Conservation (phyloP, 2,888 invertebrate genomes). For the Macaria liturata region DNA sequence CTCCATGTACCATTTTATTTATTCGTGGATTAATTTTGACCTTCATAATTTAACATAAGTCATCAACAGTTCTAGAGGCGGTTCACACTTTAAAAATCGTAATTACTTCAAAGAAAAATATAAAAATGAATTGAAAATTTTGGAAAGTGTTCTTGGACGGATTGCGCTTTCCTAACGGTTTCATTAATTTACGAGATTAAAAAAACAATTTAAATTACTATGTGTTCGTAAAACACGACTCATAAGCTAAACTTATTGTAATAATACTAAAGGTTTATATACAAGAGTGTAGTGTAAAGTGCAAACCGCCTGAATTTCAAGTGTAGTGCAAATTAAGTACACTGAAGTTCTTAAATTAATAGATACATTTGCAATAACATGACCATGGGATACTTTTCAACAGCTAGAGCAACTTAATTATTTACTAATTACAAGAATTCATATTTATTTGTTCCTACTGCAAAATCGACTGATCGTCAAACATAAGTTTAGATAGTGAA, state of each 20-base stretch:
- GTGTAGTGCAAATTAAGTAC: slow-evolving; percentile 13
- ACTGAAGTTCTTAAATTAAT: slow-evolving; percentile 38
- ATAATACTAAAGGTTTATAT: background rate
- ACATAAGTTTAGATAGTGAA: no score
- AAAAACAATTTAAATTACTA: no score
- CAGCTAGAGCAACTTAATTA: no score
- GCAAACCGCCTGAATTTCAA: slow-evolving; percentile 18
- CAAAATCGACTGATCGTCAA: no score
- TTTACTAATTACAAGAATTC: no score
- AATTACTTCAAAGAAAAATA: background rate
- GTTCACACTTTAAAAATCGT: slow-evolving; percentile 44
- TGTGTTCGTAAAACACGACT: no score
- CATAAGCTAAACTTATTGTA: background rate
- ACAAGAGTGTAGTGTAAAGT: slow-evolving; percentile 8
- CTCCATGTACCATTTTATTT: slow-evolving; percentile 69
- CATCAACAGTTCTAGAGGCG: slow-evolving; percentile 42
- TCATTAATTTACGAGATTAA: no score
- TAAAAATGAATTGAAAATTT: slow-evolving; percentile 25
- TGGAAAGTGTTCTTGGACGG: slow-evolving; percentile 66
- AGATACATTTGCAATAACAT: slow-evolving; percentile 41
- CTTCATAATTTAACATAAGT: slow-evolving; percentile 56
- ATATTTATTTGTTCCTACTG: no score
- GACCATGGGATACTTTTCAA: background rate
- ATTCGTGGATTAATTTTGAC: slow-evolving; percentile 63
- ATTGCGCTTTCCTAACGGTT: slow-evolving; percentile 52